phyloP scores from a whole-genome alignment of 64 coral and sea anemone genomes.

The Montipora efflorescens region DNA sequence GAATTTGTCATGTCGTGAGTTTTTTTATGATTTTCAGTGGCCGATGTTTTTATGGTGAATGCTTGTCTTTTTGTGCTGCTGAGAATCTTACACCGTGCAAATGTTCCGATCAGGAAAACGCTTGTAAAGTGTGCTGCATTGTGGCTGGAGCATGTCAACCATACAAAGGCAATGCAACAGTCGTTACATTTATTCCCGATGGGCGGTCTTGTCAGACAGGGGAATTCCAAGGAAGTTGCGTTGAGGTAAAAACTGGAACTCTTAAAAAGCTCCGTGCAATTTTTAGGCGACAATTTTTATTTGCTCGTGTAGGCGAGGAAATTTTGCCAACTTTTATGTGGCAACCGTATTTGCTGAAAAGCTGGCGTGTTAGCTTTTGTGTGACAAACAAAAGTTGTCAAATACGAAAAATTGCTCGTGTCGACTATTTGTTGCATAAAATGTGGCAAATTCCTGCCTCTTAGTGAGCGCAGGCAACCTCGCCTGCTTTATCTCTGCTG shows the following conservation, averaged over 20 bases:
- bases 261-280: neutral
- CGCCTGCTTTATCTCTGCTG: too few species aligned
- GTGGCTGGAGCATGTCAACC: constrained; percentile 33
- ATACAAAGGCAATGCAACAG: constrained; percentile 6
- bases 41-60: constrained; percentile 73
- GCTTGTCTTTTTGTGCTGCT: constrained; percentile 73
- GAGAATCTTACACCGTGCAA: constrained; percentile 69
- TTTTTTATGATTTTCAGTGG: constrained; percentile 58
- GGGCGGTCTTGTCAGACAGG: constrained; percentile 60
- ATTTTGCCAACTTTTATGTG: too few species aligned
- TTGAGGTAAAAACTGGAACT: neutral
- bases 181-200: neutral
- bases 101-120: constrained; percentile 57
- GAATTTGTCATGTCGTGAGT: too few species aligned
- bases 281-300: too few species aligned
- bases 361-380: too few species aligned
- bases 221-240: neutral
- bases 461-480: too few species aligned
- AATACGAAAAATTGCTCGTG: too few species aligned
- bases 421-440: too few species aligned
- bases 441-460: too few species aligned
- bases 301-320: too few species aligned
- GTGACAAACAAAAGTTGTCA: too few species aligned
- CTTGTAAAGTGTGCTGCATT: constrained; percentile 91
- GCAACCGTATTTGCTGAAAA: too few species aligned